These are phyloP conservation scores for Tetraneura akinire DNA, from an alignment of 1,140 invertebrate genomes.

Conservation along the genomic window DNA sequence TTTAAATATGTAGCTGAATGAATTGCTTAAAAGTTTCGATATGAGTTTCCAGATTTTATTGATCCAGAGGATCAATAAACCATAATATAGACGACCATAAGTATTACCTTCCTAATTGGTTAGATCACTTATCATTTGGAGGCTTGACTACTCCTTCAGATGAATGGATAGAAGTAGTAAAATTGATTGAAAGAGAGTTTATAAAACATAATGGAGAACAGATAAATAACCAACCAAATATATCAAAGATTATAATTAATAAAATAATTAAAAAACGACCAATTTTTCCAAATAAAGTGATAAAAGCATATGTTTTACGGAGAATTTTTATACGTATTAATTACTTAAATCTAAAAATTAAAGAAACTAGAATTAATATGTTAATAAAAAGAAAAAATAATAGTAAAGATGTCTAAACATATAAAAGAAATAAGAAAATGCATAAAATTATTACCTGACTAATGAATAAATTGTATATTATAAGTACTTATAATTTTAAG, in stretches of 20 bases:
- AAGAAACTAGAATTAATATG: too few species aligned
- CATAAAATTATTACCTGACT: too few species aligned
- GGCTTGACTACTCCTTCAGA: background rate
- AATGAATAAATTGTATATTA: too few species aligned
- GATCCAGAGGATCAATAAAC: background rate
- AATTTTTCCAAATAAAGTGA: too few species aligned
- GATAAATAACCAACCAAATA: too few species aligned
- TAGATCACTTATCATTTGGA: background rate
- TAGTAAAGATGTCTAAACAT: too few species aligned
- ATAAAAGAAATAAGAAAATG: too few species aligned
- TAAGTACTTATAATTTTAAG: too few species aligned
- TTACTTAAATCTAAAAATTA: background rate
- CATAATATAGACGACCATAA: background rate
- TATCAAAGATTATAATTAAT: too few species aligned
- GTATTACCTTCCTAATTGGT: background rate
- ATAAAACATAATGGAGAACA: background rate
- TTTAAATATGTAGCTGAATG: background rate
- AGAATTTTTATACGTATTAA: background rate
- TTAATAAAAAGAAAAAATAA: too few species aligned
- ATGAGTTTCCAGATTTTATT: background rate
- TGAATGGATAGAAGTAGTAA: background rate
- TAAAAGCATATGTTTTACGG: background rate
- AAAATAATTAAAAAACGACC: too few species aligned
- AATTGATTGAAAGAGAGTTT: background rate
- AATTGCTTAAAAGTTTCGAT: background rate